A percentile compares a stretch with the other conserved stretches of the same genome.
Evolutionary conservation across 2,797 vertebrate genomes (phyloP).

Genomic region (Telmatherina bonti): DNA sequence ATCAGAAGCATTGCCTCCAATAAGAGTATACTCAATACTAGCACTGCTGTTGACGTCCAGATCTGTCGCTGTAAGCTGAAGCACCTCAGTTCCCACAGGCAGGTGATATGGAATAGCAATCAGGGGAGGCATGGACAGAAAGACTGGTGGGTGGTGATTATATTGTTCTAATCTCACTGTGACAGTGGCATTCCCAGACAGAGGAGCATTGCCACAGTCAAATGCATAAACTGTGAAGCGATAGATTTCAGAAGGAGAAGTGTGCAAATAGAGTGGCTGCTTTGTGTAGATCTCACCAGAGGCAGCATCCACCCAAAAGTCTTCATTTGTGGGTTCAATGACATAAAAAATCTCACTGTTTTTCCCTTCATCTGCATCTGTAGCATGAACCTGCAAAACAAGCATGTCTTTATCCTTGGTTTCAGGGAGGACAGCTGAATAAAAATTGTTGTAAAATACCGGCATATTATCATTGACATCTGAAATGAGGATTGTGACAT

Average conservation of each 20-base stretch:
- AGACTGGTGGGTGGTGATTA: conserved; percentile 79
- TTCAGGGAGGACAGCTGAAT: conserved; percentile 70
- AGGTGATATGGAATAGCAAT: conserved; percentile 74
- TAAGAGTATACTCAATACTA: conserved; percentile 69
- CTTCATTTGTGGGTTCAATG: conserved; percentile 75
- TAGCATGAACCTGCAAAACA: conserved; percentile 74
- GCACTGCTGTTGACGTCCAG: conserved; percentile 63
- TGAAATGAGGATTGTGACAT: conserved; percentile 76
- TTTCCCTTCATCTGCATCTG: conserved; percentile 76
- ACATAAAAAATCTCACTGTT: conserved; percentile 80
- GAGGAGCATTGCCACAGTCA: conserved; percentile 72
- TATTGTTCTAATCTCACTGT: conserved; percentile 71
- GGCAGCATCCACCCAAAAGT: conserved; percentile 78
- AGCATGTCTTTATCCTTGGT: conserved; percentile 64
- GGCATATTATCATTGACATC: conserved; percentile 84
- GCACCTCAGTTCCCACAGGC: conserved; percentile 70
- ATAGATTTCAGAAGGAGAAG: conserved; percentile 57
- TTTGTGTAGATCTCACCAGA: conserved; percentile 80
- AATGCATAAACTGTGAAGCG: conserved; percentile 73
- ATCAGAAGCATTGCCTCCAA: conserved; percentile 78
- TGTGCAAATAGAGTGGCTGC: conserved; percentile 62
- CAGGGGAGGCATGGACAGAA: conserved; percentile 67
- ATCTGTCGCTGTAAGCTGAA: conserved; percentile 77
- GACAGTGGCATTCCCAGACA: conserved; percentile 66
- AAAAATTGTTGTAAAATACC: conserved; percentile 70